Conservation (phyloP, 2,888 invertebrate species). For the Folsomia candida region DNA sequence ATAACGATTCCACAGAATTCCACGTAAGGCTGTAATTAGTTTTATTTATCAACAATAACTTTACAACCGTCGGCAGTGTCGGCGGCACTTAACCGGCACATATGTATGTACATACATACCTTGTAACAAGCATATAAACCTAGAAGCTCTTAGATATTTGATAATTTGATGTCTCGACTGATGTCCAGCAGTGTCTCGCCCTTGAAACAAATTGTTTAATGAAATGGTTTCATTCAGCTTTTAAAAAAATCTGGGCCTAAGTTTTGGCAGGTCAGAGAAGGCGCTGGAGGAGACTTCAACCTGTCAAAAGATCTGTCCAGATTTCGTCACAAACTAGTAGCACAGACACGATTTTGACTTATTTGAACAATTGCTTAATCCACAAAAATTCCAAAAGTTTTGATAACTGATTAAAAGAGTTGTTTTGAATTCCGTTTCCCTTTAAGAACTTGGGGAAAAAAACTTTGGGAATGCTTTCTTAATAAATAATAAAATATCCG, state of each 20-base stretch:
- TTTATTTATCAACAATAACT: too few species aligned
- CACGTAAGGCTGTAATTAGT: too few species aligned
- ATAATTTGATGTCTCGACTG: neutral
- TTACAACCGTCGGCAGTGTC: too few species aligned
- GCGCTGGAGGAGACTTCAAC: neutral
- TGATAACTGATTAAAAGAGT: neutral
- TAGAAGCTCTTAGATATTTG: too few species aligned
- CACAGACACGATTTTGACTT: neutral
- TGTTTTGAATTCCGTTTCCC: too few species aligned
- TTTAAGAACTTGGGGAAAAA: neutral
- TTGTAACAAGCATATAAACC: too few species aligned
- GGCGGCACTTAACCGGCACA: too few species aligned
- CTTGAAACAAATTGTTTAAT: neutral
- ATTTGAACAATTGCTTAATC: too few species aligned
- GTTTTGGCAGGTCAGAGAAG: too few species aligned
- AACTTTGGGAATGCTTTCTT: neutral
- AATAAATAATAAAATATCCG: neutral
- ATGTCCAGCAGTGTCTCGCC: neutral
- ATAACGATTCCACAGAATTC: too few species aligned
- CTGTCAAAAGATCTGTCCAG: neutral
- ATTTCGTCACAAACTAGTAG: neutral
- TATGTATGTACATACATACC: too few species aligned
- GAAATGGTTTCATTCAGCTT: neutral
- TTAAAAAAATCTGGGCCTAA: neutral
- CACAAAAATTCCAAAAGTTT: neutral